phyloP scores from a whole-genome alignment of 2,888 invertebrate genomes.

The Leptinotarsa peninsularis region DNA sequence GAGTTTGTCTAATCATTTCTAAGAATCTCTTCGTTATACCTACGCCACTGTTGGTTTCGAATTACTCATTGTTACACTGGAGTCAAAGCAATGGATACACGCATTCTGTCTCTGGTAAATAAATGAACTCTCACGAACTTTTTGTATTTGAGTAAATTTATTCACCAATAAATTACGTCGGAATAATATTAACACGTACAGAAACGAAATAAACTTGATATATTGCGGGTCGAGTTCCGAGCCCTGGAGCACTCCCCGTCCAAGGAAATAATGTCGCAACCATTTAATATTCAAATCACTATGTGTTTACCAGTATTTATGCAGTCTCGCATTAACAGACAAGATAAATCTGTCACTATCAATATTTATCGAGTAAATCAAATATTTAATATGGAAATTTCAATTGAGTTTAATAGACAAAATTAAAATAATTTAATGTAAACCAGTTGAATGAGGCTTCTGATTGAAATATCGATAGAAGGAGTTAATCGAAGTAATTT shows the following conservation, averaged over 20 bases:
- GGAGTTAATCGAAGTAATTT: constrained; percentile 20
- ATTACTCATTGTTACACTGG: background rate
- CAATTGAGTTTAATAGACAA: constrained; percentile 43
- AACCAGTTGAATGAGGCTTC: constrained; percentile 30
- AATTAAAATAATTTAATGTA: constrained; percentile 45
- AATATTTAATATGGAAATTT: constrained; percentile 46
- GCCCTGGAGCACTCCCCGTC: constrained; percentile 24
- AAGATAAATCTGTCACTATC: constrained; percentile 48
- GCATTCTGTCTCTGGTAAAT: background rate
- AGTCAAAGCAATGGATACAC: background rate
- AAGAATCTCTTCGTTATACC: background rate
- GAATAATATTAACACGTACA: constrained; percentile 26
- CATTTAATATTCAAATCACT: constrained; percentile 34
- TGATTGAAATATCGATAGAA: constrained; percentile 33
- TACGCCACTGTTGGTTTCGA: background rate
- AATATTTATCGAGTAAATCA: constrained; percentile 47
- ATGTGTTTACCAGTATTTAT: constrained; percentile 43
- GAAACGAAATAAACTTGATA: constrained; percentile 24
- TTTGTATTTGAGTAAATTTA: constrained; percentile 11
- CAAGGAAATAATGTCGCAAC: constrained; percentile 31
- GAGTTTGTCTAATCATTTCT: background rate
- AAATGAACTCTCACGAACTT: constrained; percentile 9
- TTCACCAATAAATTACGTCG: constrained; percentile 10
- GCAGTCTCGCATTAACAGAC: constrained; percentile 29
- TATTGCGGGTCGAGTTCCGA: constrained; percentile 25